These are phyloP conservation scores for Amphiprion clarkii DNA, from an alignment of 2,797 vertebrate species.

Conservation along the genomic window DNA sequence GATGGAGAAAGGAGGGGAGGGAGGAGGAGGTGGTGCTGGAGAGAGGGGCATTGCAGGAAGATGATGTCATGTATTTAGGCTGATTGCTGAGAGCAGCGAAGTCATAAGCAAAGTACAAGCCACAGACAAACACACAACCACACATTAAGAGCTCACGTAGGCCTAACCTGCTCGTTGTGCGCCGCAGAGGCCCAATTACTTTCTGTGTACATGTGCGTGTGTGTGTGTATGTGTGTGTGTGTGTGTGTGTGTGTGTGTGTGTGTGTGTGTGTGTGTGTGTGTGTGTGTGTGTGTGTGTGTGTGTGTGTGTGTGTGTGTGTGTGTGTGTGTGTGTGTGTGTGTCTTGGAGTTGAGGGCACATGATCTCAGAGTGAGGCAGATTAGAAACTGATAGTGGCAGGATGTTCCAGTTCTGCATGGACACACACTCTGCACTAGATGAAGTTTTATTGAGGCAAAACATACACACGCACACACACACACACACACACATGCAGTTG, in stretches of 20 bases:
- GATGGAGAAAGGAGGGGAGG: slow-evolving; percentile 27
- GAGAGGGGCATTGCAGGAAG: slow-evolving; percentile 77
- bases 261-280: neutral
- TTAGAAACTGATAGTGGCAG: slow-evolving; percentile 66
- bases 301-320: slow-evolving; percentile 18
- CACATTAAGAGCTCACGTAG: slow-evolving; percentile 66
- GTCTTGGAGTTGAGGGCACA: slow-evolving; percentile 45
- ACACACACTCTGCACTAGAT: slow-evolving; percentile 29
- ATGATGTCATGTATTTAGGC: slow-evolving; percentile 89
- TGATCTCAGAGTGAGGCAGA: slow-evolving; percentile 53
- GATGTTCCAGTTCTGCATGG: slow-evolving; percentile 53
- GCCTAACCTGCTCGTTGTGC: slow-evolving; percentile 57
- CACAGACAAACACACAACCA: slow-evolving; percentile 65
- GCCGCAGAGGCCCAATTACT: slow-evolving; percentile 41
- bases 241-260: slow-evolving; percentile 16
- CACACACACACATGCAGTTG: slow-evolving; percentile 8
- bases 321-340: slow-evolving; percentile 18
- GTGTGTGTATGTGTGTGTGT: slow-evolving; percentile 11
- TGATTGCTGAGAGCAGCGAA: slow-evolving; percentile 81
- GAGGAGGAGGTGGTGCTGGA: slow-evolving; percentile 15
- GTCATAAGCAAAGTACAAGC: slow-evolving; percentile 75
- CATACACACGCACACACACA: slow-evolving; percentile 7
- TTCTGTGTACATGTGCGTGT: slow-evolving; percentile 11
- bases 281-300: slow-evolving; percentile 19
- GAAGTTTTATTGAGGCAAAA: slow-evolving; percentile 37